Base-by-base conservation (phyloP, 2,797 vertebrate genomes). In the Sebastes umbrosus region DNA sequence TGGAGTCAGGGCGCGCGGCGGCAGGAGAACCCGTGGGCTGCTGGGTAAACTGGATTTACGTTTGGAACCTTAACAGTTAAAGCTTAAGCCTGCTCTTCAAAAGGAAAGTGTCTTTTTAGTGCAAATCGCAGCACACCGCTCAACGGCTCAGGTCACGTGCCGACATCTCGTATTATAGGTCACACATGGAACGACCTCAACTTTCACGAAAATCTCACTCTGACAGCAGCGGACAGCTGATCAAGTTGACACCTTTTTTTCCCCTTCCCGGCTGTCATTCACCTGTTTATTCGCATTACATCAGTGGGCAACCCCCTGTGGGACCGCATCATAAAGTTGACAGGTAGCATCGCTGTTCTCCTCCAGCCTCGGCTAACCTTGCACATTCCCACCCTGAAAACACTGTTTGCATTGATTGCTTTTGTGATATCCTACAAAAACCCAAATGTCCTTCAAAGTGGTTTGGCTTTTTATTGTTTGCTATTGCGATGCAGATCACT, bases 381-480 rank as follows among this genome's bases (percentile, higher is more conserved):
- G 77, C 65, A 32, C 69, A 62, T 71, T 76, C 64, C 43, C 74
- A 57, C 66, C 69, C 60, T 58, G 20, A 71, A 46, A 86, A 92
- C 82, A 31, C 2, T 16, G 73, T 90, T 93, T 92, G 89, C 84
- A 94, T 91, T 84, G 88, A 94, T 92, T 80, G 63, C 62, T 80
- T 81, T 66, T 77, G 63, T 67, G 74, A 59, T 68, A 69, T 80
- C 73, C 58, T 63, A 62, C 32, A 68, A 83, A 86, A 86, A 46
- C 65, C 36, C 22, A 50, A 67, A 79, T 54, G 87, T 68, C 90
- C 77, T 92, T 83, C 73, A 86, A 78, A 77, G 75, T 29, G 5
- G 13, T 55, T 27, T 70, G 34, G 4, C 34, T 67, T 70, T 77
- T 65, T 31, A 67, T 46, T 52, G 54, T 72, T 77, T 11, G 8